Evolutionary conservation across 92 coral and sea anemone species (phyloP).

Genomic region (Diadumene lineata): DNA sequence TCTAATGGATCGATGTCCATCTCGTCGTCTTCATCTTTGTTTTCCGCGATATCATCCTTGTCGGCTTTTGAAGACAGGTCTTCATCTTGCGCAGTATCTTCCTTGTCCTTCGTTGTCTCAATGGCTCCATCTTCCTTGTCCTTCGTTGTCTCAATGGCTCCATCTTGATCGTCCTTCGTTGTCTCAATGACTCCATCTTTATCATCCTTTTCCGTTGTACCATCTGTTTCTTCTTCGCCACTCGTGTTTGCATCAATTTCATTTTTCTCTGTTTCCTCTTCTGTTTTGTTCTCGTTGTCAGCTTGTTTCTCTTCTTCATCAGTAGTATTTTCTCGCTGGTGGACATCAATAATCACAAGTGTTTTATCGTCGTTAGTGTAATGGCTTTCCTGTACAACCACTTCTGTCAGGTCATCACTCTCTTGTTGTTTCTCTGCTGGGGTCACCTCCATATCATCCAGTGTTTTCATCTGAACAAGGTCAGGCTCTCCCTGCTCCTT

Average conservation of each 20-base stretch:
- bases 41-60: not conserved
- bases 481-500: conserved; percentile 6
- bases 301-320: not conserved
- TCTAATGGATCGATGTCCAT: not conserved
- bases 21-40: not conserved
- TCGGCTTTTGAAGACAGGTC: too few species aligned
- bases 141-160: too few species aligned
- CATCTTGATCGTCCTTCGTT: not conserved
- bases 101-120: too few species aligned
- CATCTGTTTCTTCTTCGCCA: not conserved
- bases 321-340: not conserved
- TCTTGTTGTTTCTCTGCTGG: conserved; percentile 6
- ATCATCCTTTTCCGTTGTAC: not conserved
- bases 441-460: not conserved
- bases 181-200: not conserved
- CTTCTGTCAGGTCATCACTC: not conserved
- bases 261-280: not conserved
- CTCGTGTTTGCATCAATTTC: not conserved
- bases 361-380: not conserved
- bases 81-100: too few species aligned
- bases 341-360: conserved; percentile 13
- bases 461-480: conserved; percentile 15
- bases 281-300: not conserved
- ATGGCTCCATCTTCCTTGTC: too few species aligned
- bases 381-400: not conserved